Evolutionary conservation across 2,113 vertebrate genomes (phyloP).

Genomic region (Trochalopteron elliotii): DNA sequence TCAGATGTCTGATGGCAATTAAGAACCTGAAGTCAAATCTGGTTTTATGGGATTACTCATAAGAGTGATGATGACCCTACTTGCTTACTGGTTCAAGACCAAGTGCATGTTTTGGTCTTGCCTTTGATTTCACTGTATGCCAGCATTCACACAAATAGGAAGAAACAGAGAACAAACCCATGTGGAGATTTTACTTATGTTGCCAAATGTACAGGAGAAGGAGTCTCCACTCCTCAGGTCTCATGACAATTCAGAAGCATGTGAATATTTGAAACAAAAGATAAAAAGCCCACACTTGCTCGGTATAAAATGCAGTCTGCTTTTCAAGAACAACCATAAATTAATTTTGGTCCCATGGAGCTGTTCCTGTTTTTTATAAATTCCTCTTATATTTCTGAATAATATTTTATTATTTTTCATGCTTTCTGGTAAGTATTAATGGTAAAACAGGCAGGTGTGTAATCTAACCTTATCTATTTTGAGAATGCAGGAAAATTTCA

Average conservation of each 20-base stretch:
- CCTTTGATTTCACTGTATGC: neutral
- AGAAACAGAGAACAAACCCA: neutral
- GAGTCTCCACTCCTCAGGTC: neutral
- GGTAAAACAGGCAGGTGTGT: neutral
- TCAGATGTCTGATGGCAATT: neutral
- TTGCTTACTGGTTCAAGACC: neutral
- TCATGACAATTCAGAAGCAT: neutral
- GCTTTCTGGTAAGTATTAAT: neutral
- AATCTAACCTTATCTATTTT: neutral
- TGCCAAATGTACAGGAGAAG: neutral
- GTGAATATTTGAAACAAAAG: neutral
- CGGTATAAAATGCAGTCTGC: neutral
- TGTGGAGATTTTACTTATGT: neutral
- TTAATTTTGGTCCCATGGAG: neutral
- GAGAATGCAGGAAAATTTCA: neutral
- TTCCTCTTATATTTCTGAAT: neutral
- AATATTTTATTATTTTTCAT: neutral
- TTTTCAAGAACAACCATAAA: neutral
- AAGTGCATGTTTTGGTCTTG: neutral
- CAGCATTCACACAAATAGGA: neutral
- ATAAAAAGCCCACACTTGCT: neutral
- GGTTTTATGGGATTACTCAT: neutral
- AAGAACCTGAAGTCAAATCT: neutral
- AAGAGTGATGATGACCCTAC: neutral
- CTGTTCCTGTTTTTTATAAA: neutral